A percentile compares a stretch with the other conserved stretches of the same genome.
Evolutionary conservation across 2,113 vertebrate species (phyloP).

Genomic region (Dasyprocta punctata): DNA sequence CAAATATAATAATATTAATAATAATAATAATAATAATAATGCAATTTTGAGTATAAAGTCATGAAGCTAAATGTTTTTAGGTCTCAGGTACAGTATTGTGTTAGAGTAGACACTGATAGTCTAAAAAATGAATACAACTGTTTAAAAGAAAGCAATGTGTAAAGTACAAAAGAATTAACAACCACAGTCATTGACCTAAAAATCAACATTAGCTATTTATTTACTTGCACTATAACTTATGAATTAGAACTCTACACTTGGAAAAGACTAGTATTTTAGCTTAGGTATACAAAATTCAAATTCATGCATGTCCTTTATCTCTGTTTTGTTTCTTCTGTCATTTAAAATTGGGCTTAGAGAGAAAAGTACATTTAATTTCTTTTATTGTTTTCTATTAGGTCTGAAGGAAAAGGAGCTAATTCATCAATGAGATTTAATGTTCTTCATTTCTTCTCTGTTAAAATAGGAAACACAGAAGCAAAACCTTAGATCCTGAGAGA

Average conservation of each 20-base stretch:
- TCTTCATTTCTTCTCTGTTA: slow-evolving; percentile 28
- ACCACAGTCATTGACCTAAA: slow-evolving; percentile 54
- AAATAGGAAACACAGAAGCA: neutral
- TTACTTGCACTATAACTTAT: slow-evolving; percentile 64
- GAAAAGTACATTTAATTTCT: neutral
- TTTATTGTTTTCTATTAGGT: slow-evolving; percentile 27
- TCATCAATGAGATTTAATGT: neutral
- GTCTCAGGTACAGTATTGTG: neutral
- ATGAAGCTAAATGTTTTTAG: neutral
- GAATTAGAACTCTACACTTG: slow-evolving; percentile 6
- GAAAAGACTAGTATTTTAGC: slow-evolving; percentile 42
- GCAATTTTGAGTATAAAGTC: neutral
- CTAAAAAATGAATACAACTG: slow-evolving; percentile 3
- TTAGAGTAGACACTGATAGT: neutral
- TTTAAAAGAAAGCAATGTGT: slow-evolving; percentile 64
- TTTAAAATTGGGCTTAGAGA: slow-evolving; percentile 14
- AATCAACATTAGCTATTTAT: slow-evolving; percentile 59
- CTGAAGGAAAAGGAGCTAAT: neutral
- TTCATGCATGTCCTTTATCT: neutral
- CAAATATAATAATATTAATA: neutral
- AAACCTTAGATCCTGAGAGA: slow-evolving; percentile 21
- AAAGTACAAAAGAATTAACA: slow-evolving; percentile 75
- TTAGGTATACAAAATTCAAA: neutral
- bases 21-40: neutral
- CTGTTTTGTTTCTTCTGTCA: slow-evolving; percentile 20